Conservation (phyloP, 2,888 invertebrate genomes). For the Suillia variegata region DNA sequence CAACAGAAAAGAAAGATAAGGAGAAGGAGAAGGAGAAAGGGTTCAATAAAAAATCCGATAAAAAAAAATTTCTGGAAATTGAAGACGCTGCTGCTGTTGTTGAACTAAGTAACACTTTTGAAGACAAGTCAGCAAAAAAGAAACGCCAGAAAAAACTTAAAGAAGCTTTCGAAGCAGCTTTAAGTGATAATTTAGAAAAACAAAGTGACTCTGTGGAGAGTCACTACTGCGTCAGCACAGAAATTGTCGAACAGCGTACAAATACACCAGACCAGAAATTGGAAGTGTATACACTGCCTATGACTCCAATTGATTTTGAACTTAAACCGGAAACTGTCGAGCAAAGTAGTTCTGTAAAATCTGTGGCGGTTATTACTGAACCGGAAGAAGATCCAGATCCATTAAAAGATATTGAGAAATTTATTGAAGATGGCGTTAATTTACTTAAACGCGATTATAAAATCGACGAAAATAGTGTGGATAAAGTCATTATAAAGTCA, state of each 20-base stretch:
- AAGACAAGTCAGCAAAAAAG: constrained; percentile 33
- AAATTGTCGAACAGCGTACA: no score
- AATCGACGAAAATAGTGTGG: constrained; percentile 38
- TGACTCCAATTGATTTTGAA: constrained; percentile 5
- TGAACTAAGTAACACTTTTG: constrained; percentile 7
- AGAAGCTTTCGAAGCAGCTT: constrained; percentile 35
- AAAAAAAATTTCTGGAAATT: constrained; percentile 20
- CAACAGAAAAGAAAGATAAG: constrained; percentile 11
- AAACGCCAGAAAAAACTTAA: constrained; percentile 36
- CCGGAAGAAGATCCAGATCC: constrained; percentile 46
- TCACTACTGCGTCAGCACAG: no score
- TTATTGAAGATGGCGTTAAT: constrained; percentile 56
- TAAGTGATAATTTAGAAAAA: constrained; percentile 5
- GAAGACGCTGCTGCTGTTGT: constrained; percentile 11
- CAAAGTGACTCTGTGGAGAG: not conserved
- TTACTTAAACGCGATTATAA: constrained; percentile 53
- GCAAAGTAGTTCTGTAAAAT: not conserved
- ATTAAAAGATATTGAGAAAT: constrained; percentile 55
- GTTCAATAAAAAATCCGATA: constrained; percentile 16
- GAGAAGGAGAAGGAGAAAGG: constrained; percentile 1
- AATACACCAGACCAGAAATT: not conserved
- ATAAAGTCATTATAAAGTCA: constrained; percentile 12
- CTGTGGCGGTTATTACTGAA: not conserved
- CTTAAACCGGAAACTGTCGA: not conserved
- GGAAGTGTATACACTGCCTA: not conserved